Evolutionary conservation across 2,113 vertebrate genomes (phyloP).

Genomic region (Grus americana): DNA sequence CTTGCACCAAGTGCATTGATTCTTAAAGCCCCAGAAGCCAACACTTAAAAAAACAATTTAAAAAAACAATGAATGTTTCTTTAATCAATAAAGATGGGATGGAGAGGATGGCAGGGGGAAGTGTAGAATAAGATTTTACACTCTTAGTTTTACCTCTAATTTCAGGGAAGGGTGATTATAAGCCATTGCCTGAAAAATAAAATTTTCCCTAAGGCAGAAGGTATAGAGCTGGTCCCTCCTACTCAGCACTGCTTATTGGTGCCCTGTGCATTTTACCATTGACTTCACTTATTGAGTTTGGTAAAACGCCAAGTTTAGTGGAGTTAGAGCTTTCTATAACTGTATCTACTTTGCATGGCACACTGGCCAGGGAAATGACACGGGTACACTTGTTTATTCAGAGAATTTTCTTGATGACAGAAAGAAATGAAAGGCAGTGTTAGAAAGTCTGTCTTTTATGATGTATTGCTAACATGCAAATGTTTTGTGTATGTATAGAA

Average conservation of each 20-base stretch:
- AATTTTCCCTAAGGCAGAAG: background rate
- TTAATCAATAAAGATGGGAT: background rate
- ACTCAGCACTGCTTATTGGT: background rate
- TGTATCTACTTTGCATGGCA: background rate
- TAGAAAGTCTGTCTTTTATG: background rate
- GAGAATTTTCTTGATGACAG: background rate
- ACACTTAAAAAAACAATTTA: background rate
- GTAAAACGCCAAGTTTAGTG: background rate
- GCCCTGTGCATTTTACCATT: background rate
- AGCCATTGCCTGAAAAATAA: background rate
- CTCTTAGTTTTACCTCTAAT: background rate
- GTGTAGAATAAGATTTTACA: background rate
- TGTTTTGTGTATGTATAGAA: background rate
- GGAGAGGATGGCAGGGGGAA: background rate
- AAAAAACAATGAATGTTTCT: background rate
- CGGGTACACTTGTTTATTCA: background rate
- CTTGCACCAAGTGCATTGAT: background rate
- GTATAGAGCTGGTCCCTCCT: background rate
- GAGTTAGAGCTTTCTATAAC: background rate
- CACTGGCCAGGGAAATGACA: background rate
- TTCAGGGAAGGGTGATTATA: conserved; percentile 42
- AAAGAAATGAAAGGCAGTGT: background rate
- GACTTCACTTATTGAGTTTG: background rate
- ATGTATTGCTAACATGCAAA: background rate
- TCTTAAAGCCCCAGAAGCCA: background rate